phyloP scores from a whole-genome alignment of 92 coral and sea anemone genomes.

The Porites evermanni region DNA sequence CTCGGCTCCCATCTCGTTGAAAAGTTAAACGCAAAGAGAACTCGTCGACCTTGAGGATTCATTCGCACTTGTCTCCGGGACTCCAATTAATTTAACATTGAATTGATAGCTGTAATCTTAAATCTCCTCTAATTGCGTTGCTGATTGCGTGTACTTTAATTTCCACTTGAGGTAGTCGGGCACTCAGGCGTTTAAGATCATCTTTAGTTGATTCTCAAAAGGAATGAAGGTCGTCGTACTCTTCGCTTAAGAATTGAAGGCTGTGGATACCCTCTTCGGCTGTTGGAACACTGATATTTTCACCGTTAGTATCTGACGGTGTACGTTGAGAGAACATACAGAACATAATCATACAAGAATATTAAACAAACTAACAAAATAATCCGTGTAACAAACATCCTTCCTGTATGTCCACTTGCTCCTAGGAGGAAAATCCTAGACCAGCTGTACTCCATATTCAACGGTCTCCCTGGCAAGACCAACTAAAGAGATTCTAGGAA shows the following conservation, averaged over 20 bases:
- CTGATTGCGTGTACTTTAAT: constrained; percentile 16
- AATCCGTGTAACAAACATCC: too few relatives aligned
- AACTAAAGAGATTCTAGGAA: too few relatives aligned
- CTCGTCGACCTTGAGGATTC: constrained; percentile 36
- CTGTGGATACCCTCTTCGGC: neutral
- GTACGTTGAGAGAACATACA: neutral
- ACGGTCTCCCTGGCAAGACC: too few relatives aligned
- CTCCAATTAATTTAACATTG: constrained; percentile 39
- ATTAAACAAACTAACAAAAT: too few relatives aligned
- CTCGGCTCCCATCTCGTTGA: constrained; percentile 27
- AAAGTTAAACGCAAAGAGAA: constrained; percentile 12
- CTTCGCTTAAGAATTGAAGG: constrained; percentile 24
- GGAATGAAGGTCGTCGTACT: constrained; percentile 16
- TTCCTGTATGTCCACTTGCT: too few relatives aligned
- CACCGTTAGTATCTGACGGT: neutral
- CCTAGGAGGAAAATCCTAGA: too few relatives aligned
- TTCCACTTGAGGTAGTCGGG: constrained; percentile 24
- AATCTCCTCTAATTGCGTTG: constrained; percentile 16
- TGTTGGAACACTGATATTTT: constrained; percentile 3
- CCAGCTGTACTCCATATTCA: too few relatives aligned
- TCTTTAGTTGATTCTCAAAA: constrained; percentile 3
- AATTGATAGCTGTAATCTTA: constrained; percentile 45
- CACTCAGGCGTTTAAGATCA: constrained; percentile 14
- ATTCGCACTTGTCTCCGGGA: constrained; percentile 24
- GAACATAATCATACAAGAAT: too few relatives aligned